Percentiles rank a stretch among this genome's conserved stretches.
Conservation (phyloP, 2,888 invertebrate species). For the Halictus quadricinctus region DNA sequence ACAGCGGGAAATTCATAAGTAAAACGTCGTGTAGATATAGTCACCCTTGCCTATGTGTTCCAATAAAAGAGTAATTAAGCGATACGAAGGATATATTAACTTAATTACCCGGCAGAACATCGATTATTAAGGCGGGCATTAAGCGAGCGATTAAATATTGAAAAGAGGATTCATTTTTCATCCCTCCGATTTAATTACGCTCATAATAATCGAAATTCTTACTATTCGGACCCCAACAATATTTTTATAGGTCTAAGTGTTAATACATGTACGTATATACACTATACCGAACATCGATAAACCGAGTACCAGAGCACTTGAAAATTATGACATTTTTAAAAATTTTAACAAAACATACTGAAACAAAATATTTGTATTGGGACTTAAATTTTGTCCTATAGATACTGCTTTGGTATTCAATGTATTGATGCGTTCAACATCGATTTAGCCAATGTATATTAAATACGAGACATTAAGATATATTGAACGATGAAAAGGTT, state of each 20-base stretch:
- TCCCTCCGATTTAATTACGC: background rate
- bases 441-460: conserved; percentile 14
- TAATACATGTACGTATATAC: background rate
- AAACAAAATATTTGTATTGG: background rate
- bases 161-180: background rate
- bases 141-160: background rate
- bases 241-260: conserved; percentile 10
- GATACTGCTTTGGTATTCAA: conserved; percentile 2
- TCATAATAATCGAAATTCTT: conserved; percentile 23
- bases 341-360: background rate
- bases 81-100: conserved; percentile 33
- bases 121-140: conserved; percentile 25
- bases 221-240: background rate
- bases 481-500: background rate
- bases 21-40: conserved; percentile 50
- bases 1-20: conserved; percentile 31
- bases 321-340: background rate
- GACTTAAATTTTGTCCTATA: background rate
- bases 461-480: background rate
- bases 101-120: conserved; percentile 40
- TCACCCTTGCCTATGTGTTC: conserved; percentile 52
- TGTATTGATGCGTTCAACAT: conserved; percentile 6
- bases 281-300: conserved; percentile 19
- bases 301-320: conserved; percentile 24
- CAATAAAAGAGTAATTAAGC: conserved; percentile 45